Percentiles rank a stretch among this genome's conserved stretches.
These are phyloP conservation scores for Pelodiscus sinensis DNA, from an alignment of 2,113 vertebrate genomes.

Conservation along the genomic window DNA sequence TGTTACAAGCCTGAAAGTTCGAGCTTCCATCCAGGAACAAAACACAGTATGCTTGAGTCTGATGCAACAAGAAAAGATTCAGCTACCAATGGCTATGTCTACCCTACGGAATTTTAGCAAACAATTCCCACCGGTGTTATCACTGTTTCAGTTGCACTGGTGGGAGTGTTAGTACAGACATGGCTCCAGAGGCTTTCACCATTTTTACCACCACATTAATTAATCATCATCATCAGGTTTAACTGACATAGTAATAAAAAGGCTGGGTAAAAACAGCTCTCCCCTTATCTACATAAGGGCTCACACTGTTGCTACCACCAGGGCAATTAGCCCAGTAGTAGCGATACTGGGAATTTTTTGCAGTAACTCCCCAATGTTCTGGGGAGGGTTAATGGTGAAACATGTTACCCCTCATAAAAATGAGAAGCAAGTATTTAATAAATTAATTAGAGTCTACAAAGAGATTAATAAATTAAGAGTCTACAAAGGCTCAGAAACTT, in stretches of 20 bases:
- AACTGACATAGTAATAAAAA: background rate
- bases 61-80: background rate
- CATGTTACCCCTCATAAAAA: background rate
- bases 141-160: background rate
- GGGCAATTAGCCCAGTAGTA: background rate
- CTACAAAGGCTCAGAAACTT: background rate
- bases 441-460: background rate
- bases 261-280: background rate
- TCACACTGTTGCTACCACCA: background rate
- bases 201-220: background rate
- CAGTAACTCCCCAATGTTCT: background rate
- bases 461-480: too few relatives aligned
- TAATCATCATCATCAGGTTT: background rate
- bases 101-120: background rate
- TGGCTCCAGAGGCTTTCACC: rapidly evolving
- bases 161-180: background rate
- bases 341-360: background rate
- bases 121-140: background rate
- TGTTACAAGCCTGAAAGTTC: constrained; percentile 1
- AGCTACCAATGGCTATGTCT: background rate
- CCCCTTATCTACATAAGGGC: background rate
- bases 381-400: background rate
- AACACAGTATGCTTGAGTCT: background rate
- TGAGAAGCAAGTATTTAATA: background rate
- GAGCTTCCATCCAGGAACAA: background rate